phyloP scores from a whole-genome alignment of 2,888 invertebrate species.

The Camponotus fellah region DNA sequence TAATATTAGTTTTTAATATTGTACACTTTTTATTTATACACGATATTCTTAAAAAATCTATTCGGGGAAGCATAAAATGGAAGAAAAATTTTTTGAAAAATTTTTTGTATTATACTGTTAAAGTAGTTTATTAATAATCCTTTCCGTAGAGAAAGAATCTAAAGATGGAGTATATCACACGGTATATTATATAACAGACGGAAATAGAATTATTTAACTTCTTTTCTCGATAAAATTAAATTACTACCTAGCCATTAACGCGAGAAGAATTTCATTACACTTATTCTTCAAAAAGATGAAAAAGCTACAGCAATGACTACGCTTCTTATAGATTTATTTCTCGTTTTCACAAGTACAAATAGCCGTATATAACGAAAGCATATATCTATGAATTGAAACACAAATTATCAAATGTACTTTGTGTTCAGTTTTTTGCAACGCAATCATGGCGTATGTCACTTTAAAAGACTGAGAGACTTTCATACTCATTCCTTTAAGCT shows the following conservation, averaged over 20 bases:
- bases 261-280: constrained; percentile 56
- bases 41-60: not conserved
- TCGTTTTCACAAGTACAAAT: not conserved
- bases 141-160: not conserved
- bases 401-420: not conserved
- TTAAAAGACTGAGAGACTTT: constrained; percentile 4
- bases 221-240: constrained; percentile 60
- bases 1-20: not conserved
- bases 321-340: not conserved
- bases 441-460: not conserved
- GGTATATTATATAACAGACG: constrained; percentile 29
- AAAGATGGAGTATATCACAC: constrained; percentile 39
- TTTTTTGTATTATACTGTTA: not conserved
- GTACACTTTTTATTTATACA: not conserved
- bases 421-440: not conserved
- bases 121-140: constrained; percentile 22
- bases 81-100: not conserved
- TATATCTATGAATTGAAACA: not conserved
- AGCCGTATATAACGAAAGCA: not conserved
- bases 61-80: not conserved
- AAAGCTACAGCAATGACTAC: not conserved
- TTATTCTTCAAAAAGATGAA: constrained; percentile 20
- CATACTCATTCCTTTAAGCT: not conserved
- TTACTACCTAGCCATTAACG: constrained; percentile 62
- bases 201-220: constrained; percentile 58